Percentiles rank a stretch among this genome's conserved stretches.
These are phyloP conservation scores for Tinea trinotella DNA, from an alignment of 2,888 invertebrate genomes.

Conservation along the genomic window DNA sequence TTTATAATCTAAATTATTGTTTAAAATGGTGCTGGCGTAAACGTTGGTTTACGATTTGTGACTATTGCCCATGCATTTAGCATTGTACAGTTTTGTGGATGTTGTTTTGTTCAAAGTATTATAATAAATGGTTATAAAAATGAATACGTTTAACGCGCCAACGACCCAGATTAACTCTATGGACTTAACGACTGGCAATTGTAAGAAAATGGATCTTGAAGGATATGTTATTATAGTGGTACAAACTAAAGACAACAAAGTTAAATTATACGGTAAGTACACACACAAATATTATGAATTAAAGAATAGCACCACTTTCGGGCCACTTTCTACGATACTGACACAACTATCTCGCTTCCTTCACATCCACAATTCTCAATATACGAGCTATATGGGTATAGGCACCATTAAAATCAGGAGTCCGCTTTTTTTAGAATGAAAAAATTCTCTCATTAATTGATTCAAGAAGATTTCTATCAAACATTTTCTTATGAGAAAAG, in stretches of 20 bases:
- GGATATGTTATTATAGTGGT: slow-evolving; percentile 96
- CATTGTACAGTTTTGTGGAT: slow-evolving; percentile 10
- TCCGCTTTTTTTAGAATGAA: too few species aligned
- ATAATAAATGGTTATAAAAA: slow-evolving; percentile 32
- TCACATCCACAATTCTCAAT: too few species aligned
- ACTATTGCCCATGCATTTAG: slow-evolving; percentile 2
- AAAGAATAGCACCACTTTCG: neutral
- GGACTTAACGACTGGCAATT: slow-evolving; percentile 60
- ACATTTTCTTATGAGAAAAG: neutral
- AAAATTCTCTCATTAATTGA: too few species aligned
- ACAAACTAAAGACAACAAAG: slow-evolving; percentile 94
- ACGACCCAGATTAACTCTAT: slow-evolving; percentile 63
- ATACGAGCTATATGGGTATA: too few species aligned
- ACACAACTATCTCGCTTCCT: too few species aligned
- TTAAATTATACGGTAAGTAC: slow-evolving; percentile 88
- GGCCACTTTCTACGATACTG: too few species aligned
- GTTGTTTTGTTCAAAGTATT: slow-evolving; percentile 24
- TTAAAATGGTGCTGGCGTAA: slow-evolving; percentile 65
- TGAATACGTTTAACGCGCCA: slow-evolving; percentile 65
- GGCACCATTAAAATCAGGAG: too few species aligned
- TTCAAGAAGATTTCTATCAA: too few species aligned
- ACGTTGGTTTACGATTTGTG: slow-evolving; percentile 37
- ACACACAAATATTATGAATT: neutral
- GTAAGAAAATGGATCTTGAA: slow-evolving; percentile 86
- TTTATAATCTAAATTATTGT: slow-evolving; percentile 48